Evolutionary conservation across 2,797 vertebrate genomes (phyloP).

Genomic region (Amblyopsis hoosieri): DNA sequence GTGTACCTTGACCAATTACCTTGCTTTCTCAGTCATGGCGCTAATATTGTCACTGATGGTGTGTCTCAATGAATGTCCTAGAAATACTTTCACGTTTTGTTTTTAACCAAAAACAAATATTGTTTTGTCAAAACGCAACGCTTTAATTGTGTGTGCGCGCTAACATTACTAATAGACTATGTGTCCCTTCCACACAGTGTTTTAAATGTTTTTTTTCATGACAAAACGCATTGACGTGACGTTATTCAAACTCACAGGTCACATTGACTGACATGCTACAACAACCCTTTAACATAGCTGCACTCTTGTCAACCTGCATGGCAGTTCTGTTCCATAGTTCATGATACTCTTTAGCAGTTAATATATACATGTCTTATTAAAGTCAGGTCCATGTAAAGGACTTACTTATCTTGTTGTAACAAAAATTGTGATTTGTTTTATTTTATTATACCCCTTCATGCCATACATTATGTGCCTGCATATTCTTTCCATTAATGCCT

Average conservation of each 20-base stretch:
- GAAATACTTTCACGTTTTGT: background rate
- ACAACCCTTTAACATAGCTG: slow-evolving; percentile 56
- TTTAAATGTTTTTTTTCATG: slow-evolving; percentile 41
- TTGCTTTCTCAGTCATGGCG: slow-evolving; percentile 18
- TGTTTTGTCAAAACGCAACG: slow-evolving; percentile 27
- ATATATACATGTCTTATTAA: slow-evolving; percentile 59
- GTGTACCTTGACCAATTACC: too few relatives aligned
- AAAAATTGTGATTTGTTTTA: slow-evolving; percentile 49
- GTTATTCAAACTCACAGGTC: slow-evolving; percentile 50
- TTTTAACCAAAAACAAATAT: slow-evolving; percentile 13
- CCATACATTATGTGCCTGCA: slow-evolving; percentile 69
- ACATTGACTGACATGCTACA: slow-evolving; percentile 33
- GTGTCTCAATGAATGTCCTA: slow-evolving; percentile 60
- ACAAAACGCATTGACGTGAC: slow-evolving; percentile 35
- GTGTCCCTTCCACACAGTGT: slow-evolving; percentile 30
- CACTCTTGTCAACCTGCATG: slow-evolving; percentile 63
- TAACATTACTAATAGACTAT: slow-evolving; percentile 31
- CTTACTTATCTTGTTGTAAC: slow-evolving; percentile 51
- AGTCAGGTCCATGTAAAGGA: slow-evolving; percentile 51
- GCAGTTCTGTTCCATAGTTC: slow-evolving; percentile 53
- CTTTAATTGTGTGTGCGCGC: slow-evolving; percentile 42
- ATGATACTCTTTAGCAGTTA: slow-evolving; percentile 59
- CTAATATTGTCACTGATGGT: slow-evolving; percentile 26
- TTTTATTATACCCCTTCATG: slow-evolving; percentile 64
- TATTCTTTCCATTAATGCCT: slow-evolving; percentile 67